Base-by-base conservation (phyloP, 2,113 vertebrate species). In the Amblyornis subalaris region DNA sequence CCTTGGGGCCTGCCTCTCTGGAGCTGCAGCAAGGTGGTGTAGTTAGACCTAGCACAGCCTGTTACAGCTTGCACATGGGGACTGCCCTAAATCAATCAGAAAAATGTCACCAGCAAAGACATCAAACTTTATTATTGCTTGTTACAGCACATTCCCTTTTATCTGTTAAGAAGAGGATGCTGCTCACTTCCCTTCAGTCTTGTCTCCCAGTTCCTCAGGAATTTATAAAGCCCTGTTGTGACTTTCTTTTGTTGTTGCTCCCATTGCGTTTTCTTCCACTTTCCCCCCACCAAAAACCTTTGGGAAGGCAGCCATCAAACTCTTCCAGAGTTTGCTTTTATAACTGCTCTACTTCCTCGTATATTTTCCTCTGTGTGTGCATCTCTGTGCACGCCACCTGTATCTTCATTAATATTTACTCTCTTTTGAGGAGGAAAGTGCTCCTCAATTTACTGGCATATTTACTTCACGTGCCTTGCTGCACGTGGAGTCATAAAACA, bases 271-370 rank as follows among this genome's bases (percentile, higher is more conserved):
- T 93, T 69, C n/a, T 42, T 83, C 28, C 45, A 65, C 44, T 53
- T 82, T 79, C 28, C 42, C 70, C 50, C 50, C 11, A 16, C 64
- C 50, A 87, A 91, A 95, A 90, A 72, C 62, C 90, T 96, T 86
- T 18, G 40, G 86, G 94, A 96, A 92, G 65, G 65, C 87, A 96
- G 84, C 90, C 95, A 93, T 96, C 78, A 93, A 66, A 75, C 69
- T 93, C 71, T 96, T 97, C 72, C 89, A 93, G 47, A 70, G 66
- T 66, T 89, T 1, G n/a, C 91, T 94, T 97, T 96, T 88, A 83
- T 97, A 97, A 96, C 91, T 96, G 95, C 76, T 97, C 96, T 96
- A 88, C 89, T 97, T 97, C 86, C 54, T 95, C 85, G 76, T 85
- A 18, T 84, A 73, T 92, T 95, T 93, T 92, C 83, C 53, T 91